Conservation (phyloP, 1,140 invertebrate genomes). For the Lethrus apterus region DNA sequence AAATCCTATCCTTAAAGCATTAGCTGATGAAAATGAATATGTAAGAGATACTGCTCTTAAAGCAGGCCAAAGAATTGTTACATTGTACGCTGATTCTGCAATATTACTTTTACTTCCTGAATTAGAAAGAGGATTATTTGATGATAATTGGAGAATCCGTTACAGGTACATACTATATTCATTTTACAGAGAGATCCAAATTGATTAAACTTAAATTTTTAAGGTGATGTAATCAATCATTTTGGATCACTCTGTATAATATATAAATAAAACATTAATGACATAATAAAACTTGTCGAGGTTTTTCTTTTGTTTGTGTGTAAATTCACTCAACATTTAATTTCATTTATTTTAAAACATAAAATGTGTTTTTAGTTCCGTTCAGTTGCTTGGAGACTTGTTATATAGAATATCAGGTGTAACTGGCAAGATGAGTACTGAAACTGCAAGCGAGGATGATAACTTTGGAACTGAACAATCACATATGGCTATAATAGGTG, state of each 20-base stretch:
- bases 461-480: conserved; percentile 98
- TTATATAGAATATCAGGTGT: conserved; percentile 96
- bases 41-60: conserved; percentile 93
- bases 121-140: conserved; percentile 87
- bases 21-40: conserved; percentile 99
- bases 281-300: too few relatives aligned
- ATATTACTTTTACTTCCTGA: conserved; percentile 90
- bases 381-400: conserved; percentile 93
- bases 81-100: conserved; percentile 92
- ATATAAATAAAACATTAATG: too few relatives aligned
- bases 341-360: not conserved
- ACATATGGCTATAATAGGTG: conserved; percentile 81
- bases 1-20: conserved; percentile 92
- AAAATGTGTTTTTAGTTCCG: conserved; percentile 58
- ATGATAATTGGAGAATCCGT: conserved; percentile 97
- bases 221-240: not conserved
- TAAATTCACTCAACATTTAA: not conserved
- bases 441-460: conserved; percentile 96
- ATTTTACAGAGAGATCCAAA: too few relatives aligned
- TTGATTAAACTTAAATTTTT: too few relatives aligned
- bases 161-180: conserved; percentile 57
- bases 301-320: too few relatives aligned
- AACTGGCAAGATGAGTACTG: conserved; percentile 97
- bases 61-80: conserved; percentile 95
- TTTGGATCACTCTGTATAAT: too few relatives aligned